Conservation (phyloP, 2,113 vertebrate species). For the Rallus limicola region DNA sequence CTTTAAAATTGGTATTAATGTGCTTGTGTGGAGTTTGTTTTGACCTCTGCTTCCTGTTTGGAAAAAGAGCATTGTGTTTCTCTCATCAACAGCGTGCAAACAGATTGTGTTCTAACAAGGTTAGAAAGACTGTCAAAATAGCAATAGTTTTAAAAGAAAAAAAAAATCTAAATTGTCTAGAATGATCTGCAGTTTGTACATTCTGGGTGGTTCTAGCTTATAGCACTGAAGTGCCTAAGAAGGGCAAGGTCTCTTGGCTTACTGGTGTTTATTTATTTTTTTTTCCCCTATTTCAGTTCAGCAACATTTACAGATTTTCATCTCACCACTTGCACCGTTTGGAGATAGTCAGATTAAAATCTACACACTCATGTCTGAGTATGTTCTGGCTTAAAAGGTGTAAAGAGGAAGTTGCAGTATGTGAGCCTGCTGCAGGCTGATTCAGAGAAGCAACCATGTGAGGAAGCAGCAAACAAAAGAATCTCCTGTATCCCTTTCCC, state of each 20-base stretch:
- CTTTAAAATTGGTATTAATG: neutral
- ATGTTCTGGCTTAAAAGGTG: neutral
- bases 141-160: slow-evolving; percentile 33
- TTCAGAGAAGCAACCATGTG: accelerated
- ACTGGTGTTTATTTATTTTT: neutral
- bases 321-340: neutral
- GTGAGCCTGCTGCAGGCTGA: neutral
- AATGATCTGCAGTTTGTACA: neutral
- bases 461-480: neutral
- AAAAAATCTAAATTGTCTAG: neutral
- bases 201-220: neutral
- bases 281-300: neutral
- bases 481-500: neutral
- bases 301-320: neutral
- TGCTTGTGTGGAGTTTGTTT: neutral
- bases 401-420: neutral
- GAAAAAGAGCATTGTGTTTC: neutral
- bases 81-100: neutral
- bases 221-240: neutral
- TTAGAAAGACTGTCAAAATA: slow-evolving; percentile 64
- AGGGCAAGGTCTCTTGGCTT: neutral
- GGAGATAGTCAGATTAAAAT: neutral
- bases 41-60: slow-evolving; percentile 26
- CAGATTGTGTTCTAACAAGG: slow-evolving; percentile 54
- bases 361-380: neutral